Conservation (phyloP, 2,113 vertebrate species). For the Proteles cristata region DNA sequence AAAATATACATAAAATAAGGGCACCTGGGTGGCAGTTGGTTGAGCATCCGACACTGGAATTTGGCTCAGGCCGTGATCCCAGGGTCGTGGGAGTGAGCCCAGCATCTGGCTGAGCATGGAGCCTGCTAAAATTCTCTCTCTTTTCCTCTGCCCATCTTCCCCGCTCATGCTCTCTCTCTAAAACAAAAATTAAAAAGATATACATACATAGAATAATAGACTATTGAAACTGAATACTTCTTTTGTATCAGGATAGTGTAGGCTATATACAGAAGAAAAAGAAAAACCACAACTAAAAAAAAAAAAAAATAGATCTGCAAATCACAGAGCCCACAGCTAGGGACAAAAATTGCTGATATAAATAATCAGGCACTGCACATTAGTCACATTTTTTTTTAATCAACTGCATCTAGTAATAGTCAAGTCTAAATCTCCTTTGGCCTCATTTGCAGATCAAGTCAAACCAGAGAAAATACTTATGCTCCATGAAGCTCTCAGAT, state of each 20-base stretch:
- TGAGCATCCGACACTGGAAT: too few species aligned
- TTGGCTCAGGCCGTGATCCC: too few species aligned
- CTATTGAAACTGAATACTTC: background rate
- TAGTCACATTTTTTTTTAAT: background rate
- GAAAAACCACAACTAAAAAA: background rate
- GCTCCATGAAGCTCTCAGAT: conserved; percentile 4
- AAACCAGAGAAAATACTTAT: conserved; percentile 44
- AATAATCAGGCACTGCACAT: background rate
- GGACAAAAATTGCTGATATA: background rate
- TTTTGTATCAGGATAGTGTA: background rate
- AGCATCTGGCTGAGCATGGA: too few species aligned
- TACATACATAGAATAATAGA: background rate
- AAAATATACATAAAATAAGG: background rate
- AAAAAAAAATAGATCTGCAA: background rate
- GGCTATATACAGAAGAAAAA: background rate
- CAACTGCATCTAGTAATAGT: background rate
- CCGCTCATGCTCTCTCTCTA: too few species aligned
- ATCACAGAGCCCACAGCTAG: background rate
- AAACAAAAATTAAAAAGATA: too few species aligned
- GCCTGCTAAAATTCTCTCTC: too few species aligned
- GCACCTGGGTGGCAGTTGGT: too few species aligned
- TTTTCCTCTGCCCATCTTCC: too few species aligned
- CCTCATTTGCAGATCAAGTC: background rate
- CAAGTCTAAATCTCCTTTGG: background rate
- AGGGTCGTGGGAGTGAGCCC: too few species aligned